phyloP scores from a whole-genome alignment of 2,888 invertebrate species.

The Monoplex corrugatus region DNA sequence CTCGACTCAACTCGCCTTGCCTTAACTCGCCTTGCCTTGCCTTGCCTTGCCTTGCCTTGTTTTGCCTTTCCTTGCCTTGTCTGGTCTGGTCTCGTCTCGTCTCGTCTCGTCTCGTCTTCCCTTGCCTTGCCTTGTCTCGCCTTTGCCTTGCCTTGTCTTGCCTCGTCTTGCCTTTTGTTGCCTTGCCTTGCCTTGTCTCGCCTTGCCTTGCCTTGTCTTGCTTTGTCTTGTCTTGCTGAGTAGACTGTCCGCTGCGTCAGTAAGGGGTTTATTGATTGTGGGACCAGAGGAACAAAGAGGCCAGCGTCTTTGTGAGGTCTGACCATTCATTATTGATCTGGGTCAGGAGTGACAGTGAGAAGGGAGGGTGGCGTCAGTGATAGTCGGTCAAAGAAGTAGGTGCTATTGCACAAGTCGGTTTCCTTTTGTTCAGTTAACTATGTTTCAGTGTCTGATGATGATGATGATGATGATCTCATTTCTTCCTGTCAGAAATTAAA shows the following conservation, averaged over 20 bases:
- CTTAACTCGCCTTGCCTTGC: background rate
- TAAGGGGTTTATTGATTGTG: too few species aligned
- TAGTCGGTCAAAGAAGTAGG: too few species aligned
- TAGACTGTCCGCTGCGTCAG: too few species aligned
- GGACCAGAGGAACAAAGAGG: too few species aligned
- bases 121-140: background rate
- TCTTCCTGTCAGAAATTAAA: too few species aligned
- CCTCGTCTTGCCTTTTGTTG: background rate
- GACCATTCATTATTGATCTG: too few species aligned
- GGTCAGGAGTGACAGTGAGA: too few species aligned
- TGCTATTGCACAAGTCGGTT: background rate
- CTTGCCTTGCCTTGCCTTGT: slow-evolving; percentile 5
- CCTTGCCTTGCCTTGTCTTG: background rate
- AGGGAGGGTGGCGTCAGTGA: too few species aligned
- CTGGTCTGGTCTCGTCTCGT: background rate
- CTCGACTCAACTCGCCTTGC: too few species aligned
- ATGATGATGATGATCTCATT: too few species aligned
- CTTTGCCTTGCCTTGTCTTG: background rate
- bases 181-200: background rate
- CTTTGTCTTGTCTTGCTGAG: background rate
- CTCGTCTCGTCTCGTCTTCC: background rate
- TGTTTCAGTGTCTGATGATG: too few species aligned
- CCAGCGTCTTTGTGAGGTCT: too few species aligned
- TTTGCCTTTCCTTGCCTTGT: slow-evolving; percentile 1
- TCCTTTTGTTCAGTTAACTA: background rate